Conservation (phyloP, 2,888 invertebrate species). For the Pseudoips prasinana region DNA sequence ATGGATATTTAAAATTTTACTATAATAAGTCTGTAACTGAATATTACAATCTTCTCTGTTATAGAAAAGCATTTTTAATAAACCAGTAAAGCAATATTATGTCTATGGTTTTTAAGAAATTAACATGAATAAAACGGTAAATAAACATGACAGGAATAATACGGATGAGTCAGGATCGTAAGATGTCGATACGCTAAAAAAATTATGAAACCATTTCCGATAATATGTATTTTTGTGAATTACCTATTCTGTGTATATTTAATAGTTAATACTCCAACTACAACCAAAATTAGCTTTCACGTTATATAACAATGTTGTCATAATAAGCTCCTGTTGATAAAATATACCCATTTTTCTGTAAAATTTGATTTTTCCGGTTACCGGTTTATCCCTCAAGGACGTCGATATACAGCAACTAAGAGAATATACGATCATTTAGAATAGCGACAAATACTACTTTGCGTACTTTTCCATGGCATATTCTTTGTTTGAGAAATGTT, state of each 20-base stretch:
- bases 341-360: neutral
- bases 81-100: neutral
- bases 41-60: neutral
- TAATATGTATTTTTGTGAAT: neutral
- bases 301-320: neutral
- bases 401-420: neutral
- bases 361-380: constrained; percentile 1
- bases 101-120: neutral
- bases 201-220: neutral
- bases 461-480: too few relatives aligned
- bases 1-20: neutral
- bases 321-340: neutral
- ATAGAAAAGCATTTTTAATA: neutral
- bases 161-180: neutral
- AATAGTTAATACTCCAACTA: neutral
- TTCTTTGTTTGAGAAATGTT: too few relatives aligned
- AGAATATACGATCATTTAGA: too few relatives aligned
- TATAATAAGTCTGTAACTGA: neutral
- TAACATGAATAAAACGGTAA: neutral
- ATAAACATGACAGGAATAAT: neutral
- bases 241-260: neutral
- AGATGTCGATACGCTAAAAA: neutral
- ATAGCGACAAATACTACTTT: too few relatives aligned
- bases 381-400: neutral
- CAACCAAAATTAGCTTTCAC: neutral